Base-by-base conservation (phyloP, 2,797 vertebrate genomes). In the Pipistrellus pipistrellus region DNA sequence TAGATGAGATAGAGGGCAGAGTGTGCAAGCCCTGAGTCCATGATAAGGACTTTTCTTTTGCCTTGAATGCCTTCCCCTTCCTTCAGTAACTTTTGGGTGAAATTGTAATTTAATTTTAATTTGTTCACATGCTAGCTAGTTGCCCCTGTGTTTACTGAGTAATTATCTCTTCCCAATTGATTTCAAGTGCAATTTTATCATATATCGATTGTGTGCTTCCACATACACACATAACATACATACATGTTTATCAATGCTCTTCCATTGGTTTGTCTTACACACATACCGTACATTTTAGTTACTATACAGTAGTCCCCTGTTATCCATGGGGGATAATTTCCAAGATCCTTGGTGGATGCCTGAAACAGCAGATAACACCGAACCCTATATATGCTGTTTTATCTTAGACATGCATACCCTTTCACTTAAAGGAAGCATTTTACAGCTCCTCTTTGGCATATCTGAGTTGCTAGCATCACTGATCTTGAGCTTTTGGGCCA, bases 71-170 rank as follows among this genome's bases (percentile, higher is more conserved):
- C 32, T 82, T 87, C 35, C 12, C 57, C 17, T 53, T 87, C 21
- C 20, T 55, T 27, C 32, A 69, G 30, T 69, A 69, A 85, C 41
- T 71, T 75, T 48, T 59, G 44, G 48, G n/a, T 81, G 75, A 80
- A 21, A 32, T 88, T 88, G 57, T 51, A 76, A 64, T 77, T 57
- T 57, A 76, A 72, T 72, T 94, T 86, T 72, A 75, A n/a, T 84
- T 81, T 78, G 46, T 81, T 94, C 14, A 64, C 3, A 32, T 86
- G 57, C 25, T 83, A 69, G 30, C 53, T 69, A 27, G 48, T 88
- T 93, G 23, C 12, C 41, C 41, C 20, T 90, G 10, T 77, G 0
- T 73, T 82, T 88, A 35, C 55, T 57, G 32, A 73, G 23, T 78
- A 51, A 35, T 72, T 35, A 7, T 23, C 32, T 82, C 62, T 78